Evolutionary conservation across 2,888 invertebrate species (phyloP), one percentile per base, ranked within the genome.

Genomic region (Drosophila monieri): DNA sequence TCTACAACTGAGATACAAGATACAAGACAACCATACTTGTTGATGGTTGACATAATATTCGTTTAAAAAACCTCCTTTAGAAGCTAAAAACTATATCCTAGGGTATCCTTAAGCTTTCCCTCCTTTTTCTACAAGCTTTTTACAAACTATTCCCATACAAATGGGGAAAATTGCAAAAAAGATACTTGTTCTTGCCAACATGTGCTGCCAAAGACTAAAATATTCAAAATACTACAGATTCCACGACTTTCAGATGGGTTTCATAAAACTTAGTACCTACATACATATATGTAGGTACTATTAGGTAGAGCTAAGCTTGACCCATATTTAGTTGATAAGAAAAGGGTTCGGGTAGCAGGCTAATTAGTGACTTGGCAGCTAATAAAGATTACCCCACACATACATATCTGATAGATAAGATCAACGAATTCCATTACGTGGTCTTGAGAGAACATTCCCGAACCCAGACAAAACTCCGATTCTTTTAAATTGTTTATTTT

Each of bases 401-500:
- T 6, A 39, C n/a, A 14, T 15, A 41, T 41, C 10, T 46, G n/a
- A 10, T 1, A n/a, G n/a, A 46, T 14, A 14, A 46, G 23, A 53
- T 53, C 53, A 6, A 5, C 37, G 8, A n/a, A n/a, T 35, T 35
- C n/a, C 32, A 12, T 12, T 4, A 35, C 23, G 35, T 15, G 32
- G 46, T 5, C 43, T 55, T 25, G 14, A 44, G 14, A 35, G 35
- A 35, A 35, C 14, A 14, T 35, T 35, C 35, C 35, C n/a, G 35
- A 35, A 35, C 35, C 35, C 35, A n/a, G 35, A n/a, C 6, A 46
- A 6, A 37, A 54, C 14, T n/a, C 18, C 18, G 25, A 2, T 62
- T 49, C 37, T 25, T 72, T 62, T 72, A 62, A 72, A 64, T 66
- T 67, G 30, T 75, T 58, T 48, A 51, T 56, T 71, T 53, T 77